phyloP scores from a whole-genome alignment of 2,113 vertebrate species.

The Leptosomus discolor region DNA sequence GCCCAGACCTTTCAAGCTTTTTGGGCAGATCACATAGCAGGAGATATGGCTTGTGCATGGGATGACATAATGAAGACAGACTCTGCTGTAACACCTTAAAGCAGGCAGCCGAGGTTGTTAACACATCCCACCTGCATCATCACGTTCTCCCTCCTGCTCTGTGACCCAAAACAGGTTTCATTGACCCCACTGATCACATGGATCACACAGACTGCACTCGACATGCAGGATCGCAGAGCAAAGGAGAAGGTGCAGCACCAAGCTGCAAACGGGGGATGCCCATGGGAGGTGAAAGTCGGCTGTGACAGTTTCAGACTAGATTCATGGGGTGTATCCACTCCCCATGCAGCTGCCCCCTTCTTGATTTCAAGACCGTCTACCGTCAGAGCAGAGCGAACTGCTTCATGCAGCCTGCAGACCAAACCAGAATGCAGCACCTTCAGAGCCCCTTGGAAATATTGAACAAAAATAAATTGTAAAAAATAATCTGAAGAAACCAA shows the following conservation, averaged over 20 bases:
- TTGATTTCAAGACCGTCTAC: neutral
- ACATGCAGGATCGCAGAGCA: neutral
- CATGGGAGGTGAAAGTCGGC: neutral
- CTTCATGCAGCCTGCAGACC: neutral
- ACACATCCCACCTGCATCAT: neutral
- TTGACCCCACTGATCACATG: neutral
- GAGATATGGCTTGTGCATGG: rapidly evolving
- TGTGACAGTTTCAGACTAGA: neutral
- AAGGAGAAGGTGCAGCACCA: neutral
- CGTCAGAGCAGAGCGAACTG: neutral
- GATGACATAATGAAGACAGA: neutral
- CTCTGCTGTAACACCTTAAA: neutral
- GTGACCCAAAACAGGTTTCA: neutral
- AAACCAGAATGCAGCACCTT: neutral
- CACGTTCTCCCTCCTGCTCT: neutral
- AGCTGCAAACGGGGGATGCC: neutral
- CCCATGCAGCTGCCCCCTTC: neutral
- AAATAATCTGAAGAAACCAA: neutral
- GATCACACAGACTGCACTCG: neutral
- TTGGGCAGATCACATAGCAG: neutral
- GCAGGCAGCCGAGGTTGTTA: neutral
- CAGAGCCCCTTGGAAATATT: neutral
- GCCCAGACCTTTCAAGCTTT: neutral
- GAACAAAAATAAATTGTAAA: neutral
- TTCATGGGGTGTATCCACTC: neutral